phyloP scores from a whole-genome alignment of 2,888 invertebrate genomes.

The Brachypalpus laphriformis region DNA sequence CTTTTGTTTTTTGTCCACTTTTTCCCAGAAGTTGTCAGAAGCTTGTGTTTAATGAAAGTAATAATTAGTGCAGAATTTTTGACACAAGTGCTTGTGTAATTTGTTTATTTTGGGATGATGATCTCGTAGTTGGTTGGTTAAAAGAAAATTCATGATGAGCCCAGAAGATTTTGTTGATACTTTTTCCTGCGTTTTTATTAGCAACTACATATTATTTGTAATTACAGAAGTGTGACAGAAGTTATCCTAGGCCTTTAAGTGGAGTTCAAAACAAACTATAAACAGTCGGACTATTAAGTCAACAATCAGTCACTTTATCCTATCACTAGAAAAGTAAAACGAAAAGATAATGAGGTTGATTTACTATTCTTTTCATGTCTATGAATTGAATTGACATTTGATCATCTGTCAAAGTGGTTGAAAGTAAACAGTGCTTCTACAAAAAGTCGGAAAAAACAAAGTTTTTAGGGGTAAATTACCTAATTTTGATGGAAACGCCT shows the following conservation, averaged over 20 bases:
- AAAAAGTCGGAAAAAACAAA: too few relatives aligned
- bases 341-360: neutral
- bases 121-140: neutral
- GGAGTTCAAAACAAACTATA: too few relatives aligned
- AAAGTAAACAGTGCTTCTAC: too few relatives aligned
- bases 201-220: too few relatives aligned
- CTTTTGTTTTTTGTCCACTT: neutral
- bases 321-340: neutral
- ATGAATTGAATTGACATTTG: too few relatives aligned
- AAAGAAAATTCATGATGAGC: neutral
- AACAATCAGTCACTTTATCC: neutral
- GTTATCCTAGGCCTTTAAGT: neutral
- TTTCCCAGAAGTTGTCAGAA: neutral
- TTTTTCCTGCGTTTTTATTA: neutral
- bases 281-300: neutral
- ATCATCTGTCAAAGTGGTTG: too few relatives aligned
- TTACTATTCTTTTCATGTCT: too few relatives aligned
- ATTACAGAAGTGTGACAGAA: too few relatives aligned
- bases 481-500: too few relatives aligned
- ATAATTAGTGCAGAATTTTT: slow-evolving; percentile 13
- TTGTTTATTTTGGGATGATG: neutral
- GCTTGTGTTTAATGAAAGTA: slow-evolving; percentile 31
- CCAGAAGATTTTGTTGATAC: slow-evolving; percentile 6
- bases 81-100: neutral
- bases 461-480: too few relatives aligned